Percentiles rank a stretch among this genome's conserved stretches.
These are phyloP conservation scores for Agrilus cyanescens DNA, from an alignment of 2,888 invertebrate genomes.

Conservation along the genomic window DNA sequence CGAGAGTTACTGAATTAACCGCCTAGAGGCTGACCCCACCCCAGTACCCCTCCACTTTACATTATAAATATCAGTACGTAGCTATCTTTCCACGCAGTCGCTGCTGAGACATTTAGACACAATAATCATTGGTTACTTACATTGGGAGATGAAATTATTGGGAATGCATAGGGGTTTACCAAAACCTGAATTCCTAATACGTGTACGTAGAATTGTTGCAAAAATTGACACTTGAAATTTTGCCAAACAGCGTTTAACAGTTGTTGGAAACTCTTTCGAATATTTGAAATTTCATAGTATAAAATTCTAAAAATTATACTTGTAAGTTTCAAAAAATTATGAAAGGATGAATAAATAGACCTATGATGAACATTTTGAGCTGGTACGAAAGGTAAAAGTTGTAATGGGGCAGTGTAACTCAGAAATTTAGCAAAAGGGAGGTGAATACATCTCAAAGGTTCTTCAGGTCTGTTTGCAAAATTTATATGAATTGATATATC, in stretches of 20 bases:
- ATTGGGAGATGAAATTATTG: conserved; percentile 13
- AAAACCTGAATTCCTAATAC: conserved; percentile 67
- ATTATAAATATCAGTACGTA: no score
- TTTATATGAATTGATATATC: no score
- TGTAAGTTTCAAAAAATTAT: not conserved
- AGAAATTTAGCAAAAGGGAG: conserved; percentile 27
- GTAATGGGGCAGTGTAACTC: conserved; percentile 30
- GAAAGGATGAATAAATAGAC: conserved; percentile 13
- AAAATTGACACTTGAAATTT: conserved; percentile 58
- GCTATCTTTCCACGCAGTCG: no score
- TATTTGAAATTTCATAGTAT: conserved; percentile 49
- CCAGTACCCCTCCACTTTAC: no score
- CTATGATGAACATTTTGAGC: conserved; percentile 32
- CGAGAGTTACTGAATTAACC: no score
- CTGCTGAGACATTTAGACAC: no score
- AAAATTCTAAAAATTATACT: conserved; percentile 45
- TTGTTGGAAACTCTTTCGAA: conserved; percentile 24
- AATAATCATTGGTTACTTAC: no score
- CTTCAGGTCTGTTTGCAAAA: not conserved
- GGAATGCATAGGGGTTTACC: conserved; percentile 61
- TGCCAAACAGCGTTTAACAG: conserved; percentile 44
- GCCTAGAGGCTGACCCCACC: no score
- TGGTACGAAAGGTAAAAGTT: conserved; percentile 35
- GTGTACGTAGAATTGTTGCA: conserved; percentile 71
- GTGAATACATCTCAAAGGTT: conserved; percentile 25